Conservation (phyloP, 2,797 vertebrate species). For the Paedocypris micromegethes region DNA sequence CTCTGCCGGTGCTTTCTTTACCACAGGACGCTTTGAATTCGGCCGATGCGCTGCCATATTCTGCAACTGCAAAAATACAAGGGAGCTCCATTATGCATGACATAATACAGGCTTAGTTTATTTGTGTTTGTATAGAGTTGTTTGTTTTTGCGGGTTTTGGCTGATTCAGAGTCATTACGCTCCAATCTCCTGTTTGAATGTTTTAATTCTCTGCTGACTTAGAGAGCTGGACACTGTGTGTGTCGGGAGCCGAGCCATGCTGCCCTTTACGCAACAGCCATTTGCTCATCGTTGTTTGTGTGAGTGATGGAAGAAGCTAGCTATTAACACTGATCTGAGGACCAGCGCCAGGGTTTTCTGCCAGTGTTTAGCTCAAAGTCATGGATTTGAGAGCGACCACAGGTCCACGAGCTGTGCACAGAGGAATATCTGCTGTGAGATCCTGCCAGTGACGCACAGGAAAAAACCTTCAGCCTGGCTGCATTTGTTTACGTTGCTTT, state of each 20-base stretch:
- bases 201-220: not conserved
- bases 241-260: slow-evolving; percentile 3
- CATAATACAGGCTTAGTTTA: slow-evolving; percentile 25
- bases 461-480: slow-evolving; percentile 55
- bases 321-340: slow-evolving; percentile 27
- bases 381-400: slow-evolving; percentile 7
- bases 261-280: slow-evolving; percentile 30
- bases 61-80: slow-evolving; percentile 12
- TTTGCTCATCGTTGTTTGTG: slow-evolving; percentile 32
- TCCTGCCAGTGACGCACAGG: slow-evolving; percentile 56
- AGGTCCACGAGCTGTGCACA: not conserved
- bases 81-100: slow-evolving; percentile 21
- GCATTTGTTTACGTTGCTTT: slow-evolving; percentile 49
- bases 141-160: slow-evolving; percentile 34
- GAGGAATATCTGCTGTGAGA: slow-evolving; percentile 24
- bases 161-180: slow-evolving; percentile 19
- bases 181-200: slow-evolving; percentile 20
- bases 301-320: slow-evolving; percentile 27
- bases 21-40: slow-evolving; percentile 11
- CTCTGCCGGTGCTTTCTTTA: not conserved
- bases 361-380: slow-evolving; percentile 10
- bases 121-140: slow-evolving; percentile 33
- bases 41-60: slow-evolving; percentile 1
- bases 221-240: slow-evolving; percentile 2
- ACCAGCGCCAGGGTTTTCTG: slow-evolving; percentile 24